A percentile compares a stretch with the other conserved stretches of the same genome.
phyloP scores from a whole-genome alignment of 2,888 invertebrate species.

The Cheilosia vulpina region DNA sequence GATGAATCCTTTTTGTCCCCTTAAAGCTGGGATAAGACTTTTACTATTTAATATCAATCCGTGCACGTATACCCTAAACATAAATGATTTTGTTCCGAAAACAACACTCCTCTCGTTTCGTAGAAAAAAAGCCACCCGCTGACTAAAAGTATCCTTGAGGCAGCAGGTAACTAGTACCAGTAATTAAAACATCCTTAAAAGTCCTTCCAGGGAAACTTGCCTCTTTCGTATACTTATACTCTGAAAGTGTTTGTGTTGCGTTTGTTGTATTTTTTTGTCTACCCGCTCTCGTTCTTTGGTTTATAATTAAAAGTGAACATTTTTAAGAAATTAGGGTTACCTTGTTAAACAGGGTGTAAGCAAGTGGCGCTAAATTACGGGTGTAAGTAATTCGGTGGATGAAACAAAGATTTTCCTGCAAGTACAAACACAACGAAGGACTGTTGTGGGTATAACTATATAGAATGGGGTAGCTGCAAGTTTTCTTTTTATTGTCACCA shows the following conservation, averaged over 20 bases:
- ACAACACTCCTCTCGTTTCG: neutral
- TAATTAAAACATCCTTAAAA: conserved; percentile 75
- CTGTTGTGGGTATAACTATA: conserved; percentile 2
- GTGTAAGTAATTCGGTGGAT: conserved; percentile 82
- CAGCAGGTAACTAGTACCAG: conserved; percentile 69
- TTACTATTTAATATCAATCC: conserved; percentile 52
- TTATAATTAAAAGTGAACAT: conserved; percentile 74
- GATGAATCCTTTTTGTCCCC: conserved; percentile 24
- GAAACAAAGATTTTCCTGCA: conserved; percentile 45
- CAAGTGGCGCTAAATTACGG: conserved; percentile 84
- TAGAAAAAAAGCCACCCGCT: conserved; percentile 58
- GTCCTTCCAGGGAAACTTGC: conserved; percentile 69
- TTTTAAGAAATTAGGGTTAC: conserved; percentile 76
- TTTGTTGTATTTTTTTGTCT: conserved; percentile 20
- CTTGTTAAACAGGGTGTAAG: conserved; percentile 83
- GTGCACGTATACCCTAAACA: neutral
- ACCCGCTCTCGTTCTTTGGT: conserved; percentile 55
- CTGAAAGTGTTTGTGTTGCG: conserved; percentile 42
- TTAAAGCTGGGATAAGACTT: conserved; percentile 40
- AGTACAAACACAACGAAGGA: neutral
- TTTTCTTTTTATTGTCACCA: conserved; percentile 34
- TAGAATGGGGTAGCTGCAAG: neutral
- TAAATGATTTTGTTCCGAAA: neutral
- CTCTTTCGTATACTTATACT: conserved; percentile 42
- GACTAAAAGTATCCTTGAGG: conserved; percentile 65